These are phyloP conservation scores for Cyclopterus lumpus DNA, from an alignment of 2,797 vertebrate genomes.

Conservation along the genomic window DNA sequence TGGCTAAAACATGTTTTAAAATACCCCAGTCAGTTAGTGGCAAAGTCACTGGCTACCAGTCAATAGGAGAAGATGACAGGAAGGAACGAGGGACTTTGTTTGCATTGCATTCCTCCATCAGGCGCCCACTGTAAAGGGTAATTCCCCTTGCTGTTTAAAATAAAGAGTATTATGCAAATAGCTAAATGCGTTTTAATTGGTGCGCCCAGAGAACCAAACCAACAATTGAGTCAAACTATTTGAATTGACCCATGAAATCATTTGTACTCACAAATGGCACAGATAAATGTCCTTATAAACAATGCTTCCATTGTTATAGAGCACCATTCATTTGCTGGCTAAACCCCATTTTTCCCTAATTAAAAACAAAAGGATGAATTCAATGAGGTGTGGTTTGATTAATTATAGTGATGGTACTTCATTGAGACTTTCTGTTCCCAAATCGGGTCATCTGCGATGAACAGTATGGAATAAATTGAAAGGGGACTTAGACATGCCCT, in stretches of 20 bases:
- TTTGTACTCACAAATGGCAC: conserved; percentile 49
- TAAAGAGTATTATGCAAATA: conserved; percentile 30
- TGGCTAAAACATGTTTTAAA: conserved; percentile 27
- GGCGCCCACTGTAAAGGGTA: conserved; percentile 44
- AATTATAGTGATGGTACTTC: conserved; percentile 48
- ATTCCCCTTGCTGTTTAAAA: conserved; percentile 52
- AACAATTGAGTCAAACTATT: conserved; percentile 37
- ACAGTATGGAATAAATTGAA: conserved; percentile 53
- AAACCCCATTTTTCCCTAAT: conserved; percentile 48
- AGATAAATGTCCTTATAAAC: conserved; percentile 11
- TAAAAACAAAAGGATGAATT: conserved; percentile 46
- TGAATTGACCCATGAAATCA: conserved; percentile 53
- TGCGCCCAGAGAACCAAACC: conserved; percentile 12
- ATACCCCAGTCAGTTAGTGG: conserved; percentile 20
- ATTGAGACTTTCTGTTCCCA: conserved; percentile 34
- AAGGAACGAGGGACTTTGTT: conserved; percentile 62
- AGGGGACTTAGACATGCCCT: conserved; percentile 44
- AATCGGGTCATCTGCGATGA: conserved; percentile 48
- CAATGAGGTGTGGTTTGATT: conserved; percentile 51
- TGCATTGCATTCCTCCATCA: conserved; percentile 49
- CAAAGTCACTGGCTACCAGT: conserved; percentile 51
- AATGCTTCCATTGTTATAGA: conserved; percentile 36
- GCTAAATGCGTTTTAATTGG: conserved; percentile 31
- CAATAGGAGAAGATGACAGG: conserved; percentile 62
- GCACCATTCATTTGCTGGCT: conserved; percentile 36